Conservation (phyloP, 1,140 invertebrate species). For the Hycleus phaleratus region DNA sequence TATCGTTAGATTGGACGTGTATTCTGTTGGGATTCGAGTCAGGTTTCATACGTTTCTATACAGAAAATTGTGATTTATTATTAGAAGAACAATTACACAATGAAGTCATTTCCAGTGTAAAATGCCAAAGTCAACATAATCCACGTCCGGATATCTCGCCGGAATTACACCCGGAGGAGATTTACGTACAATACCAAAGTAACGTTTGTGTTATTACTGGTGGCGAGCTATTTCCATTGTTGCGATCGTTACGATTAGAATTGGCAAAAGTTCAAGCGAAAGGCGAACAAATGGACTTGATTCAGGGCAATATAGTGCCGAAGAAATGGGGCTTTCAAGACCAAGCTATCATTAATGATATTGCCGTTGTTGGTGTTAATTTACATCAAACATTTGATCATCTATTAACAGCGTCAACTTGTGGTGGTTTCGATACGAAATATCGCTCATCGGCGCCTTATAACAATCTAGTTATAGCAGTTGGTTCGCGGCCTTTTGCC, state of each 20-base stretch:
- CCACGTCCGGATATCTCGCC: conserved; percentile 49
- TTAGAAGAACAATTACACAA: conserved; percentile 79
- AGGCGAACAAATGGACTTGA: conserved; percentile 51
- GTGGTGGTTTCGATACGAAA: conserved; percentile 66
- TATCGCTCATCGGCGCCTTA: conserved; percentile 69
- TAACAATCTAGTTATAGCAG: conserved; percentile 67
- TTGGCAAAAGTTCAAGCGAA: conserved; percentile 74
- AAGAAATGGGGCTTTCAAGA: conserved; percentile 82
- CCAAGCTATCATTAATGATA: conserved; percentile 68
- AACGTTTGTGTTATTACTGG: conserved; percentile 77
- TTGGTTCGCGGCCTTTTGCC: conserved; percentile 76
- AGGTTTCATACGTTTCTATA: conserved; percentile 82
- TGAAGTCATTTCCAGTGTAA: conserved; percentile 68
- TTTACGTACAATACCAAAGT: conserved; percentile 70
- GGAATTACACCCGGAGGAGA: conserved; percentile 63
- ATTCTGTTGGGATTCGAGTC: conserved; percentile 78
- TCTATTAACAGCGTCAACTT: conserved; percentile 69
- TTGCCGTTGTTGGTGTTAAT: conserved; percentile 66
- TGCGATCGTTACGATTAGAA: conserved; percentile 72
- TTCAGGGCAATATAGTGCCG: conserved; percentile 52
- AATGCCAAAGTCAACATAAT: conserved; percentile 69
- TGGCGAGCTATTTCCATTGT: conserved; percentile 71
- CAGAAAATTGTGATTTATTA: conserved; percentile 75
- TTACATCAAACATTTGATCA: conserved; percentile 79
- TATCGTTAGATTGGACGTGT: conserved; percentile 88